Percentiles rank a stretch among this genome's conserved stretches.
Conservation (phyloP, 1,140 invertebrate genomes). For the Macrocentrus cingulum region DNA sequence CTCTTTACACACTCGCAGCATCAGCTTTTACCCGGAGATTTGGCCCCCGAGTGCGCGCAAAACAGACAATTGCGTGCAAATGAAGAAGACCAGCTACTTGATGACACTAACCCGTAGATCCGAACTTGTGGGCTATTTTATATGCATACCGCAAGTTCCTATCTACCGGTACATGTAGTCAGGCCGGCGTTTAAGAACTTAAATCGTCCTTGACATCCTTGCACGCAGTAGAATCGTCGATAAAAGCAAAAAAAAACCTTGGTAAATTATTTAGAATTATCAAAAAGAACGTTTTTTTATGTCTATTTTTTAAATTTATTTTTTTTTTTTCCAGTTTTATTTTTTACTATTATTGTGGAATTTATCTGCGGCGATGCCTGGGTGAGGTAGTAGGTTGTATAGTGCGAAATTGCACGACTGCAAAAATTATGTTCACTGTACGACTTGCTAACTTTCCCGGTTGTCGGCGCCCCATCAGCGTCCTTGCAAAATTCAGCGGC, state of each 20-base stretch:
- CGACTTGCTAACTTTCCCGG: constrained; percentile 77
- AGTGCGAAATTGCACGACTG: constrained; percentile 69
- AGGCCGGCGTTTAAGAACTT: constrained; percentile 53
- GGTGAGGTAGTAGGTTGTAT: constrained; percentile 80
- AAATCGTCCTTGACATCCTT: constrained; percentile 30
- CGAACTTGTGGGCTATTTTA: constrained; percentile 62
- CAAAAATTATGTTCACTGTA: constrained; percentile 67
- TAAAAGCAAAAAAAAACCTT: no score
- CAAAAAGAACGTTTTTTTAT: no score
- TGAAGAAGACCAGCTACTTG: constrained; percentile 49
- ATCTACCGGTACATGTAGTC: constrained; percentile 62
- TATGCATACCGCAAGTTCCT: constrained; percentile 62
- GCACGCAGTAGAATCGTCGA: no score
- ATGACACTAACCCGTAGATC: constrained; percentile 62
- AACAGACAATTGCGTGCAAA: constrained; percentile 7
- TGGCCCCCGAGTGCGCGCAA: constrained; percentile 4
- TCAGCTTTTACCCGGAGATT: no score
- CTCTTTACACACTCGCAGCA: neutral
- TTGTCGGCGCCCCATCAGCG: constrained; percentile 52
- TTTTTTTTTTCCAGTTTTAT: constrained; percentile 12
- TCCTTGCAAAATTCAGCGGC: constrained; percentile 9
- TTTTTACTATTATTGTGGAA: constrained; percentile 3
- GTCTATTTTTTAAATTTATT: constrained; percentile 14
- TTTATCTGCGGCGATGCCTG: constrained; percentile 52
- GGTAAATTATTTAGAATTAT: no score